phyloP scores from a whole-genome alignment of 2,888 invertebrate species.

The Gasteruption jaculator region DNA sequence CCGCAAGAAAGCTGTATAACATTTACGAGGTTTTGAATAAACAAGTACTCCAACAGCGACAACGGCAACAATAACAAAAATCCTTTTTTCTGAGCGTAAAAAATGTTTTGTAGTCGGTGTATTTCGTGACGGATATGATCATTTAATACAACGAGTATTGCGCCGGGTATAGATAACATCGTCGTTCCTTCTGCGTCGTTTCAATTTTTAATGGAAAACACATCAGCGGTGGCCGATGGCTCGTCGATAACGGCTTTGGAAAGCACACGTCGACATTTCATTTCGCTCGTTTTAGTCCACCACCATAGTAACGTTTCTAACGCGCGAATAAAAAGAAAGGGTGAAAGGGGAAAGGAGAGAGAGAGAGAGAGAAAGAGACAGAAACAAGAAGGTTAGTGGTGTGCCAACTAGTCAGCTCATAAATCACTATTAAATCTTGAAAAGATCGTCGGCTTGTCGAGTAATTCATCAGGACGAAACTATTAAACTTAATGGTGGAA shows the following conservation, averaged over 20 bases:
- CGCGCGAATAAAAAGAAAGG: background rate
- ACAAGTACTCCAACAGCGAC: too few relatives aligned
- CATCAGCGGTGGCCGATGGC: background rate
- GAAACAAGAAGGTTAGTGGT: background rate
- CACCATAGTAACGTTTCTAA: too few relatives aligned
- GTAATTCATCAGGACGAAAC: conserved; percentile 42
- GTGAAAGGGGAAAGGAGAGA: background rate
- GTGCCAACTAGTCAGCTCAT: conserved; percentile 21
- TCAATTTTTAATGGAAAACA: background rate
- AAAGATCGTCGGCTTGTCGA: conserved; percentile 37
- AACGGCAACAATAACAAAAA: too few relatives aligned
- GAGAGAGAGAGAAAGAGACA: background rate
- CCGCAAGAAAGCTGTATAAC: too few relatives aligned
- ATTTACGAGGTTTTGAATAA: too few relatives aligned
- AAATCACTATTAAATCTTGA: conserved; percentile 47
- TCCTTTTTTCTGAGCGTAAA: too few relatives aligned
- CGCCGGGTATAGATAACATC: too few relatives aligned
- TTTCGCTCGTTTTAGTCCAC: background rate
- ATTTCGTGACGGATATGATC: too few relatives aligned
- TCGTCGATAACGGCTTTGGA: background rate
- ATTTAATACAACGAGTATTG: too few relatives aligned
- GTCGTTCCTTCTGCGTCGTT: too few relatives aligned
- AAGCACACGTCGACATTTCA: too few relatives aligned
- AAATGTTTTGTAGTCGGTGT: too few relatives aligned
- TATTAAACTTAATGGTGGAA: conserved; percentile 34